A percentile compares a stretch with the other conserved stretches of the same genome.
Evolutionary conservation across 2,113 vertebrate species (phyloP).

Genomic region (Chlorodrepanis virens): DNA sequence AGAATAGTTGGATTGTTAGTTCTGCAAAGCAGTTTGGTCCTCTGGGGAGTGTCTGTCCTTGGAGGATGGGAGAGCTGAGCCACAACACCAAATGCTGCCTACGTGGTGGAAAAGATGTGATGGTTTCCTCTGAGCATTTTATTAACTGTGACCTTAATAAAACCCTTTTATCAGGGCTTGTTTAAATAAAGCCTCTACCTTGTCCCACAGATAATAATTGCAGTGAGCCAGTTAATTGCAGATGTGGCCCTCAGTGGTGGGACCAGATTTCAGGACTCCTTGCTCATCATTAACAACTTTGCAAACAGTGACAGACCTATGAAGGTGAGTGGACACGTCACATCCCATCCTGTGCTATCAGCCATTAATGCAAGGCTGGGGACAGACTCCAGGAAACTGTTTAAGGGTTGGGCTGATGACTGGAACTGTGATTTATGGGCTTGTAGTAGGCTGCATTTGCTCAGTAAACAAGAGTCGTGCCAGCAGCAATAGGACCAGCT

Average conservation of each 20-base stretch:
- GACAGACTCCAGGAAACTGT: background rate
- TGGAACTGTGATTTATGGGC: background rate
- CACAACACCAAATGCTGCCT: rapidly evolving
- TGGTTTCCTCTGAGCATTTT: background rate
- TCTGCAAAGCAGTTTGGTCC: background rate
- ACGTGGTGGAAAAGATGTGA: rapidly evolving
- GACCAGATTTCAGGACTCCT: conserved; percentile 94
- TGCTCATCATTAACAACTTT: conserved; percentile 98
- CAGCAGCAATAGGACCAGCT: background rate
- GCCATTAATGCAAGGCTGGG: background rate
- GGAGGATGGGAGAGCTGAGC: background rate
- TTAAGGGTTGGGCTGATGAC: background rate
- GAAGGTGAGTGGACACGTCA: conserved; percentile 81
- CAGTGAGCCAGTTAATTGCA: conserved; percentile 94
- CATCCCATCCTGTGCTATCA: background rate
- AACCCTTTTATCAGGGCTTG: background rate
- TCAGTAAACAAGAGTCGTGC: background rate
- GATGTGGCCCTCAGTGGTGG: conserved; percentile 93
- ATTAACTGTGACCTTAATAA: background rate
- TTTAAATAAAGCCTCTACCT: background rate
- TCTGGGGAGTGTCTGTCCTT: background rate
- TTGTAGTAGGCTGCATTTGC: background rate
- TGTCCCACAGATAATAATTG: conserved; percentile 90
- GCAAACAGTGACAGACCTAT: conserved; percentile 96
- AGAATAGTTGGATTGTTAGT: background rate